Evolutionary conservation across 2,113 vertebrate species (phyloP).

Genomic region (rat (Rattus norvegicus)): DNA sequence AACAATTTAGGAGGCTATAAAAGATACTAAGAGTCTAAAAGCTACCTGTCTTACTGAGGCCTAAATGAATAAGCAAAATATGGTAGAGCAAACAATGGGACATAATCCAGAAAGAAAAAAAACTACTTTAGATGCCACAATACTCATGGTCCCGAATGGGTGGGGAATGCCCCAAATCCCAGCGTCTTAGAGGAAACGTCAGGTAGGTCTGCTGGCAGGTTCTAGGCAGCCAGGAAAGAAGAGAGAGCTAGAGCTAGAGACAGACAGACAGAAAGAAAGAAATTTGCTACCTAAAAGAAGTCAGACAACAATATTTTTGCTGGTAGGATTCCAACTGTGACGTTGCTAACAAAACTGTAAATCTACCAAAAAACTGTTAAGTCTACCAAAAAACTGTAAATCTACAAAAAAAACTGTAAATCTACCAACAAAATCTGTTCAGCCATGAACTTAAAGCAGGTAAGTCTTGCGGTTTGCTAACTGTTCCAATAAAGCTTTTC

Average conservation of each 20-base stretch:
- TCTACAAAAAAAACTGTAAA: conserved; percentile 8
- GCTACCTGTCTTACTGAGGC: neutral
- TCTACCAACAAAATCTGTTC: conserved; percentile 15
- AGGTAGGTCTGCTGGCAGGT: neutral
- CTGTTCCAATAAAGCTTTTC: neutral
- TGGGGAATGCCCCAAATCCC: neutral
- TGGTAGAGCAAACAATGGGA: neutral
- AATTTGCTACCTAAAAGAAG: neutral
- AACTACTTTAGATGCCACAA: conserved; percentile 3
- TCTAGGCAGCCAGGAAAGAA: neutral
- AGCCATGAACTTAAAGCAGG: neutral
- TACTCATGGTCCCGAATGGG: neutral
- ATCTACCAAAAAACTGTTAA: conserved; percentile 10
- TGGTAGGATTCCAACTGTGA: neutral
- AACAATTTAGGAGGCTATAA: neutral
- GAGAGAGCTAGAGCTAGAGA: too few relatives aligned
- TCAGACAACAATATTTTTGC: neutral
- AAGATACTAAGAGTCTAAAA: conserved; percentile 44
- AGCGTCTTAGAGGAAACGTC: neutral
- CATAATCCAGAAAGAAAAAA: neutral
- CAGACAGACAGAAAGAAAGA: neutral
- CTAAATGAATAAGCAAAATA: neutral
- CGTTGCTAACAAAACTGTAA: neutral
- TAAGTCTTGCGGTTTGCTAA: conserved; percentile 1
- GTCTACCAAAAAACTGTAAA: neutral